Percentiles rank a stretch among this genome's conserved stretches.
These are phyloP conservation scores for Athripsodes cinereus DNA, from an alignment of 2,888 invertebrate species.

Conservation along the genomic window DNA sequence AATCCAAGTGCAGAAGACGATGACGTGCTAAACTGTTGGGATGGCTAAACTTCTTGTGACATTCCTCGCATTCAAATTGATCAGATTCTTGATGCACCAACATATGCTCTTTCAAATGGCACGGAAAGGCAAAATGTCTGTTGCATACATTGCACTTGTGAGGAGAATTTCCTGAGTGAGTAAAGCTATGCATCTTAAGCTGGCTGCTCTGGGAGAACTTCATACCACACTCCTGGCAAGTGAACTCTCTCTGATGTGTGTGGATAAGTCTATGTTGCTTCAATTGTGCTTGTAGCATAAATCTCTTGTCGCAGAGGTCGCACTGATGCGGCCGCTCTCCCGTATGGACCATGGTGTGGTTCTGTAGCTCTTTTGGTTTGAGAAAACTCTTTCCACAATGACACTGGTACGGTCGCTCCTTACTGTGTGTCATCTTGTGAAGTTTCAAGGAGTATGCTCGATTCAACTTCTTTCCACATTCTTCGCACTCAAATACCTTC, in stretches of 20 bases:
- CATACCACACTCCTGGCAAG: neutral
- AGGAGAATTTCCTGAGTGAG: too few species aligned
- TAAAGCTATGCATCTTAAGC: too few species aligned
- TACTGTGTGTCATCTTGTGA: neutral
- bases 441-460: neutral
- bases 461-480: neutral
- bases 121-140: too few species aligned
- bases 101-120: too few species aligned
- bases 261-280: neutral
- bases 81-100: too few species aligned
- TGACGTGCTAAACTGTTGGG: too few species aligned
- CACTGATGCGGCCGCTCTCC: neutral
- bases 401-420: neutral
- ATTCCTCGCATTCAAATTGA: too few species aligned
- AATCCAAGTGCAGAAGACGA: too few species aligned
- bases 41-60: too few species aligned
- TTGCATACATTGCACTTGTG: too few species aligned
- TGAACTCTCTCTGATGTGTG: neutral
- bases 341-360: neutral
- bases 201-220: too few species aligned
- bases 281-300: neutral
- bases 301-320: neutral
- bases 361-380: neutral
- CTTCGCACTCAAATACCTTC: neutral
- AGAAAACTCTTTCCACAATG: neutral